Evolutionary conservation across 2,888 invertebrate species (phyloP), one percentile per base, ranked within the genome.

Genomic region (Ophion ventricosus): DNA sequence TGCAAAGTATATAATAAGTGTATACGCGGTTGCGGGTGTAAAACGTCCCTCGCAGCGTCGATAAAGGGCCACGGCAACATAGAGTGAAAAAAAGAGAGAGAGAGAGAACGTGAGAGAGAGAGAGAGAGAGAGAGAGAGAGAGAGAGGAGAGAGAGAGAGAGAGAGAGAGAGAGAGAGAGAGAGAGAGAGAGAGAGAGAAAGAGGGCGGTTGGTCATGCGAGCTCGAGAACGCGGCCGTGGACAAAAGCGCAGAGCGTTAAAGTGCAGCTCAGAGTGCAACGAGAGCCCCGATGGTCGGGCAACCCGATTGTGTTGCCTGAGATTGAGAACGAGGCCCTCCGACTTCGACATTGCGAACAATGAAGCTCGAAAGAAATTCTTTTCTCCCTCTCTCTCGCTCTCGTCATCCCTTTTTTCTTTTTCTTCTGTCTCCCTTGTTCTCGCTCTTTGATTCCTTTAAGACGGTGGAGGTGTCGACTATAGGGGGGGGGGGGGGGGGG

Each of bases 311-410:
- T 70, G 70, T 54, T n/a, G 23, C 63, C 43, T 66, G 73, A 77
- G 88, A 88, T 88, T 85, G 84, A 66, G 88, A 88, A 88, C 79
- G 88, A 87, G 88, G 83, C 87, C 89, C 82, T 78, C 49, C 80
- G 85, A 88, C 84, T 80, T 82, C 88, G 83, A 81, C 83, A 69
- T 83, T 79, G 85, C 78, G 88, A 87, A 84, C 88, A 88, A 86
- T 87, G 88, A 88, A 88, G 80, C 86, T 85, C 79, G 73, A 70
- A 54, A 82, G 70, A 67, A 75, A 72, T 66, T 77, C 29, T 64
- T 56, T 14, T 26, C 64, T 25, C 20, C 7, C 17, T 59, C 26
- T 40, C 20, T 25, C 54, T 73, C 17, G n/a, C 59, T 25, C 59
- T 54, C 26, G 7, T 78, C 49, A 10, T 49, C 73, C 74, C 80